phyloP scores from a whole-genome alignment of 2,113 vertebrate genomes.

The Haliaeetus leucogaster region DNA sequence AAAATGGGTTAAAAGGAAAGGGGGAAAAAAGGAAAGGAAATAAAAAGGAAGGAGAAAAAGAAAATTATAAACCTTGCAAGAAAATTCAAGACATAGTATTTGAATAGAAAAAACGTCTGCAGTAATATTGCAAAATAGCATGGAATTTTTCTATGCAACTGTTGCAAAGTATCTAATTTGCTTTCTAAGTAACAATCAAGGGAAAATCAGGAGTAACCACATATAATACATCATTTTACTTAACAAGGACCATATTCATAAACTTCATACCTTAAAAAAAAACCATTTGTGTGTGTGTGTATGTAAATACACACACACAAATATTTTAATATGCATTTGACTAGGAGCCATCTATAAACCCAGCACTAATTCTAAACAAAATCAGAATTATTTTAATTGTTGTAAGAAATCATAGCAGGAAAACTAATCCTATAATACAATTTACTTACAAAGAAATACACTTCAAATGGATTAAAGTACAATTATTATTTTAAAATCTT shows the following conservation, averaged over 20 bases:
- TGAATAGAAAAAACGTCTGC: not conserved
- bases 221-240: not conserved
- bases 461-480: not conserved
- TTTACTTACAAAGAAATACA: not conserved
- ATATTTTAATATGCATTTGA: not conserved
- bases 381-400: not conserved
- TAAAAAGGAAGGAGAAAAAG: not conserved
- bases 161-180: not conserved
- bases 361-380: constrained; percentile 4
- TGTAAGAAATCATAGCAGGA: not conserved
- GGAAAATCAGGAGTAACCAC: not conserved
- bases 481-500: constrained; percentile 20
- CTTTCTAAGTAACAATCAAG: not conserved
- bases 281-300: accelerated
- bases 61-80: not conserved
- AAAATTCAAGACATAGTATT: not conserved
- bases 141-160: not conserved
- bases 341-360: constrained; percentile 20
- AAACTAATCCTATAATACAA: constrained; percentile 16
- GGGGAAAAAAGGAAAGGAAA: not conserved
- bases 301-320: not conserved
- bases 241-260: not conserved
- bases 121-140: not conserved
- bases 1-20: not conserved
- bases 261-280: not conserved